Evolutionary conservation across 2,113 vertebrate genomes (phyloP), one percentile per base, ranked within the genome.

Genomic region (Thalassarche chlororhynchos): DNA sequence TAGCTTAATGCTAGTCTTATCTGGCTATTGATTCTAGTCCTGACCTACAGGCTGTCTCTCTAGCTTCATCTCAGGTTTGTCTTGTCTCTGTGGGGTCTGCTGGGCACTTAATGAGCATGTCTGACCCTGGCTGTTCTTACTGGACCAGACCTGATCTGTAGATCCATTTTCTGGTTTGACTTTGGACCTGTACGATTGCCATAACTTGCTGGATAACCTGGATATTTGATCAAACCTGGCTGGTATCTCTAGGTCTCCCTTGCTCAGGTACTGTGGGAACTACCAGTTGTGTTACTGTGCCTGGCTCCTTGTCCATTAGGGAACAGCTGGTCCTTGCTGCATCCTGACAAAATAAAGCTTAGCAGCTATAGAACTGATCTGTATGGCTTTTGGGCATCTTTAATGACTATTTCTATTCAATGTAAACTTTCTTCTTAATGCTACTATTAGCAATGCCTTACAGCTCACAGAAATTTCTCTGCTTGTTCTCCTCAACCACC

Each of bases 31-130:
- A 9, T 31, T 36, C 3, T 4, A 12, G 32, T 17, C 1, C 2
- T 86, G 14, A 29, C 2, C 4, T 54, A 12, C 0, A 24, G 5
- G 2, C 4, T 44, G 17, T 2, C 0, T 64, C 72, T 46, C 2
- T 32, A 15, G 6, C 7, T 86, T 64, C 0, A 5, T 6, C 0
- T 69, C 5, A 12, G 10, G 34, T 14, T 69, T 44, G 12, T 9
- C 19, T 70, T 38, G 10, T 70, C 1, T 36, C 4, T n/a, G 2
- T 38, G 4, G 2, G 14, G 6, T n/a, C 4, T 61, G 18, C 7
- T 51, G 6, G 9, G 9, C 14, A 3, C 17, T 70, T 52, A 47
- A 21, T 54, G 28, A 38, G 13, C 8, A 4, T 64, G 42, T 64
- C 10, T 65, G 54, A 31, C 4, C 4, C 12, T 78, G 14, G 5